Base-by-base conservation (phyloP, 2,797 vertebrate species). In the Oryzias sinensis region DNA sequence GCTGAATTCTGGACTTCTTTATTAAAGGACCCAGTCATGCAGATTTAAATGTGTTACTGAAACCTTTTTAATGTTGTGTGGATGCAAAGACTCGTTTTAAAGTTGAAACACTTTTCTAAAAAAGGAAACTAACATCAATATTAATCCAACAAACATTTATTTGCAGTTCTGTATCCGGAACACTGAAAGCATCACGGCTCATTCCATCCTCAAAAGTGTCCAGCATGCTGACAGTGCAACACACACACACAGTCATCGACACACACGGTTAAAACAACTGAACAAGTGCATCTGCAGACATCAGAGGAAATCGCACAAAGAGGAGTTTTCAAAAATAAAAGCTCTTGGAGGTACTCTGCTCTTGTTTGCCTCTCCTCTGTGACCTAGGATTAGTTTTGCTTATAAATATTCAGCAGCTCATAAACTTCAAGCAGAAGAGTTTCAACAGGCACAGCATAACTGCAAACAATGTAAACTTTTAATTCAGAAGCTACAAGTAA, bases 221-320 rank as follows among this genome's bases (percentile, higher is more conserved):
- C 71, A 81, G 82, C 89, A 91, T 91, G 88, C 89, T 86, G 66
- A 79, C 63, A 22, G 70, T 75, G 76, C 80, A 73, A 80, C 74
- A 82, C 66, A 79, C 71, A 79, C 75, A 78, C 70, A 71, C 80
- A 74, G 69, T 71, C 73, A 79, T 84, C 44, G 1, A 72, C 63
- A 76, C 76, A 74, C 71, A 73, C 76, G 59, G 60, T 61, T 63
- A 67, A 71, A 81, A 82, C 70, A 81, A 82, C 70, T 27, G 42
- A 80, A 72, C 64, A 20, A 65, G 71, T 77, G 80, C 69, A 77
- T 85, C 77, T 14, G 81, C 87, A 88, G 82, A 83, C 88, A 83
- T 88, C 79, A 61, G 75, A 78, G 64, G 80, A 54, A 70, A 75
- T 84, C 76, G 81, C 74, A 74, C 68, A 67, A 49, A 56, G 46